Evolutionary conservation across 2,888 invertebrate species (phyloP), one percentile per base, ranked within the genome.

Genomic region (Palloptera scutellata): DNA sequence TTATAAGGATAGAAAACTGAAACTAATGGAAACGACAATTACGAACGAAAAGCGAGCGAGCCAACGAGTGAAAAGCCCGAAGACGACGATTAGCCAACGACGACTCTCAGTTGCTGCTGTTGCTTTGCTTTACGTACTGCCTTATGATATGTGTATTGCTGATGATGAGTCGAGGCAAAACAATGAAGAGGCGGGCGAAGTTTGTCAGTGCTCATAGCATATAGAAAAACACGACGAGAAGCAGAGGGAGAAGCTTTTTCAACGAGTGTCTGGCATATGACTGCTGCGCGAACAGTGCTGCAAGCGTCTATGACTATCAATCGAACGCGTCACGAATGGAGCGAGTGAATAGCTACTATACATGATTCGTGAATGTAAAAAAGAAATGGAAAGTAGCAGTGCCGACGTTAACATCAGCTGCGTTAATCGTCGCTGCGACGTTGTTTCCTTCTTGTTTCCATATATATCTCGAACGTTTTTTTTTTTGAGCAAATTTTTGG

Each of bases 381-480:
- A 57, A 68, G 69, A 69, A 71, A 64, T 60, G 57, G 62, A 67
- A 66, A 64, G 59, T 65, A 55, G 60, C 59, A 53, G 45, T 30
- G 30, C 30, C 59, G 41, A 55, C 66, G 48, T 19, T 17, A 64
- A 10, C 58, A 12, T 15, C 57, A 9, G 53, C 63, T 12, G 53
- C 54, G 57, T 57, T 30, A 30, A 30, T 30, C 30, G 30, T 30
- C 17, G 53, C 68, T 54, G 63, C 57, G 58, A 53, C 48, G 60
- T 63, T 53, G 30, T 59, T 68, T 71, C 68, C 63, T 66, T 68
- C 62, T 66, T 66, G 57, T 64, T 70, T 69, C 68, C 68, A 66
- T 69, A 71, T 72, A 69, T 70, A 72, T 70, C 70, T 67, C 70
- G 67, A 70, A 72, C 66, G 66, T 72, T 70, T 71, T 69, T 61